These are phyloP conservation scores for Sebastiscus tertius DNA, from an alignment of 2,797 vertebrate genomes.

Conservation along the genomic window DNA sequence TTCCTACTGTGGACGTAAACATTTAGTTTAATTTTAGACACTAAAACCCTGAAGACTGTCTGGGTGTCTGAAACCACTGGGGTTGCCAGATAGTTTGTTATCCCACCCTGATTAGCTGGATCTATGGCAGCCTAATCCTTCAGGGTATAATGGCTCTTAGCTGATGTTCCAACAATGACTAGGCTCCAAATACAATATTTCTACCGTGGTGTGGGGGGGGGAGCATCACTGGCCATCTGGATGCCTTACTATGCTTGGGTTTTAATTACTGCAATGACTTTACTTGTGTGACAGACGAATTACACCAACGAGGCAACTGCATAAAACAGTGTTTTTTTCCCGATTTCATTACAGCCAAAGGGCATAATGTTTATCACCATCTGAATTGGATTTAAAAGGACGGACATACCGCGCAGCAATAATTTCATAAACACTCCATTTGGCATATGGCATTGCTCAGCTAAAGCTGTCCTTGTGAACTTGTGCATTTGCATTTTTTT, in stretches of 20 bases:
- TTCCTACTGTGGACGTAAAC: constrained; percentile 31
- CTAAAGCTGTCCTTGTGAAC: constrained; percentile 62
- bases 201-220: constrained; percentile 32
- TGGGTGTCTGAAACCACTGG: constrained; percentile 35
- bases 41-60: constrained; percentile 36
- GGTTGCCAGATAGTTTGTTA: constrained; percentile 66
- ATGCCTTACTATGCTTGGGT: constrained; percentile 64
- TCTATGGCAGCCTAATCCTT: constrained; percentile 76
- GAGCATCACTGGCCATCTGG: constrained; percentile 74
- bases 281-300: constrained; percentile 73
- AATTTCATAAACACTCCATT: constrained; percentile 58
- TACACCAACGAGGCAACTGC: constrained; percentile 56
- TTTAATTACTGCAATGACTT: constrained; percentile 76
- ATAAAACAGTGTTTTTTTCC: constrained; percentile 64
- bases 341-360: constrained; percentile 64
- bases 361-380: constrained; percentile 54
- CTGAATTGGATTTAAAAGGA: constrained; percentile 61
- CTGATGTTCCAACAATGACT: constrained; percentile 76
- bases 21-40: constrained; percentile 62
- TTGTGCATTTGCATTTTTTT: constrained; percentile 19
- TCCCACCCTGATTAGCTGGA: constrained; percentile 73
- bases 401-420: constrained; percentile 28
- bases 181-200: constrained; percentile 76
- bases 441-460: constrained; percentile 43
- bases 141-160: constrained; percentile 76